Percentiles rank a stretch among this genome's conserved stretches.
phyloP scores from a whole-genome alignment of 2,113 vertebrate species.

The Planiliza haematocheilus region DNA sequence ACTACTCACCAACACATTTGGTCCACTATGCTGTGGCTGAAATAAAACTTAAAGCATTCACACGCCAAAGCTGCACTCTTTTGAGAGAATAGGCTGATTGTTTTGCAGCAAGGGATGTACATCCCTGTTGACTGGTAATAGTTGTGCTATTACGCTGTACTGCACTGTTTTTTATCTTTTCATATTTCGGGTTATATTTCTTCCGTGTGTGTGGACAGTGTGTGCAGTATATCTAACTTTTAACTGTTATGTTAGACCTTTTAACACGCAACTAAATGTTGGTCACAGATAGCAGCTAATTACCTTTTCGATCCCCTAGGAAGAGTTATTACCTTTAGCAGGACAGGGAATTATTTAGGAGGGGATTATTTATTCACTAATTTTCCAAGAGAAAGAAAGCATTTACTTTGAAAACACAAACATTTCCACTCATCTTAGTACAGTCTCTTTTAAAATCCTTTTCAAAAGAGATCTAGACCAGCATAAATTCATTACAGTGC shows the following conservation, averaged over 20 bases:
- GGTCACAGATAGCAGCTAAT: constrained; percentile 58
- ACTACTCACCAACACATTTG: constrained; percentile 52
- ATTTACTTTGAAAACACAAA: constrained; percentile 44
- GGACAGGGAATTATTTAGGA: constrained; percentile 36
- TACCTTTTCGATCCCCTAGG: constrained; percentile 53
- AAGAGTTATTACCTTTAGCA: constrained; percentile 49
- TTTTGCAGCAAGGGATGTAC: constrained; percentile 32
- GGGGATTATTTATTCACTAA: constrained; percentile 53
- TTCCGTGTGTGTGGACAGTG: background rate
- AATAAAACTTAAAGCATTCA: constrained; percentile 51
- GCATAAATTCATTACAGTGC: too few species aligned
- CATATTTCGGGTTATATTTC: too few species aligned
- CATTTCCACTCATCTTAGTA: too few species aligned
- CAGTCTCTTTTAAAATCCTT: too few species aligned
- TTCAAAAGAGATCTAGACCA: too few species aligned
- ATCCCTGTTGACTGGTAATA: background rate
- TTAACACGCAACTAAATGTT: constrained; percentile 46
- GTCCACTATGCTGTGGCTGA: constrained; percentile 28
- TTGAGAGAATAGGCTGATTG: constrained; percentile 40
- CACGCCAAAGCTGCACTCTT: constrained; percentile 28
- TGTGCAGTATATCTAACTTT: constrained; percentile 5
- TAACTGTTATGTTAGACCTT: constrained; percentile 13
- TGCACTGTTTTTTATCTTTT: too few species aligned
- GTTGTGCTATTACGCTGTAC: background rate
- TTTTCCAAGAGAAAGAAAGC: constrained; percentile 27